Evolutionary conservation across 2,888 invertebrate genomes (phyloP).

Genomic region (Lepidocyrtinus sp.): DNA sequence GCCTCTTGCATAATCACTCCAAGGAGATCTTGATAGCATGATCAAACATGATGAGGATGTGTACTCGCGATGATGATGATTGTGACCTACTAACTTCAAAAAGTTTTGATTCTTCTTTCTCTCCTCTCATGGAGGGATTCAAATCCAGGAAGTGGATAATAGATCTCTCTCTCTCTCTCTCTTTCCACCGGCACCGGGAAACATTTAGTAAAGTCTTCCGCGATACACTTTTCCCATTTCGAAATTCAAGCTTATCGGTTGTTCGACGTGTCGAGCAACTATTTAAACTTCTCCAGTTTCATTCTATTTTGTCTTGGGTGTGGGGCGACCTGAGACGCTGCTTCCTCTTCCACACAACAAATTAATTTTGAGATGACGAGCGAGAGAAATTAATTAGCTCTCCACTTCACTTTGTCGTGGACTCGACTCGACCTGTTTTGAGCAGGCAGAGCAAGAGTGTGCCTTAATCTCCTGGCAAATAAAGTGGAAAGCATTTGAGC

Average conservation of each 20-base stretch:
- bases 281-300: background rate
- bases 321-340: background rate
- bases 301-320: background rate
- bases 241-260: background rate
- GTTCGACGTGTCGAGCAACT: background rate
- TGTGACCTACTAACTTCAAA: slow-evolving; percentile 43
- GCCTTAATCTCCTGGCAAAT: background rate
- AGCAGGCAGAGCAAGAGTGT: too few relatives aligned
- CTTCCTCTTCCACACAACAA: background rate
- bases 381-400: background rate
- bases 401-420: background rate
- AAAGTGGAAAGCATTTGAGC: background rate
- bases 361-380: background rate
- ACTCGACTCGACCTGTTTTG: too few relatives aligned
- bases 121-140: background rate
- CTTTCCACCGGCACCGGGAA: slow-evolving; percentile 13
- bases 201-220: too few relatives aligned
- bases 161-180: background rate
- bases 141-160: slow-evolving; percentile 2
- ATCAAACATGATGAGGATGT: background rate
- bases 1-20: background rate
- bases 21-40: background rate
- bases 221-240: background rate
- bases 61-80: slow-evolving; percentile 19
- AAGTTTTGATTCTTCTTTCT: background rate